These are phyloP conservation scores for Cryptophagus acutangulus DNA, from an alignment of 2,888 invertebrate species.

Conservation along the genomic window DNA sequence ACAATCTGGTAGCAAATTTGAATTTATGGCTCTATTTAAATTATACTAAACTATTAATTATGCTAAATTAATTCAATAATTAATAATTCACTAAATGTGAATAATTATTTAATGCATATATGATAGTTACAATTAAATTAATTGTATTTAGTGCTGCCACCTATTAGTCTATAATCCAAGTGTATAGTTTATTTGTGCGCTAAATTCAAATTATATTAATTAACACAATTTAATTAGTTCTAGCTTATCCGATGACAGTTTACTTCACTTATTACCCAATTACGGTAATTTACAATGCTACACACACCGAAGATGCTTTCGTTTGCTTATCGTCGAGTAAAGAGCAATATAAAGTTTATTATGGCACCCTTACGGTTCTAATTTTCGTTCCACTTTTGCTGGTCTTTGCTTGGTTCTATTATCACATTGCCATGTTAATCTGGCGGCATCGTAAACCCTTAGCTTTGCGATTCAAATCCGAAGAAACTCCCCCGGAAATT, in stretches of 20 bases:
- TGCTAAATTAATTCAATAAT: too few species aligned
- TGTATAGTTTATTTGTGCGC: too few species aligned
- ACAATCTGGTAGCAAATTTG: background rate
- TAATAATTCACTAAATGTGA: too few species aligned
- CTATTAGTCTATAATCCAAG: too few species aligned
- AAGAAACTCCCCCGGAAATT: constrained; percentile 30
- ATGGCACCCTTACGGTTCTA: constrained; percentile 36
- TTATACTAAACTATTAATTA: too few species aligned
- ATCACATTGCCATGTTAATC: constrained; percentile 50
- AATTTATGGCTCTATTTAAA: constrained; percentile 2
- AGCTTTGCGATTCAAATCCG: constrained; percentile 19
- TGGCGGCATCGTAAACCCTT: constrained; percentile 49
- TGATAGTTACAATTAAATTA: too few species aligned
- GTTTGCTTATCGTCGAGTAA: constrained; percentile 35
- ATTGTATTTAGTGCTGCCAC: too few species aligned
- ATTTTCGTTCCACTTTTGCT: constrained; percentile 50
- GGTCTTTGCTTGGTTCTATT: constrained; percentile 52
- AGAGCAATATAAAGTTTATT: constrained; percentile 32
- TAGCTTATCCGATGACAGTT: constrained; percentile 47
- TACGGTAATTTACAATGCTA: constrained; percentile 30
- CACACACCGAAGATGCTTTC: constrained; percentile 29
- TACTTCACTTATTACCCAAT: constrained; percentile 41
- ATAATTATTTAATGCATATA: too few species aligned
- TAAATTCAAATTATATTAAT: too few species aligned
- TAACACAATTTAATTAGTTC: constrained; percentile 36